Conservation (phyloP, 2,797 vertebrate genomes). For the Mycteria americana region DNA sequence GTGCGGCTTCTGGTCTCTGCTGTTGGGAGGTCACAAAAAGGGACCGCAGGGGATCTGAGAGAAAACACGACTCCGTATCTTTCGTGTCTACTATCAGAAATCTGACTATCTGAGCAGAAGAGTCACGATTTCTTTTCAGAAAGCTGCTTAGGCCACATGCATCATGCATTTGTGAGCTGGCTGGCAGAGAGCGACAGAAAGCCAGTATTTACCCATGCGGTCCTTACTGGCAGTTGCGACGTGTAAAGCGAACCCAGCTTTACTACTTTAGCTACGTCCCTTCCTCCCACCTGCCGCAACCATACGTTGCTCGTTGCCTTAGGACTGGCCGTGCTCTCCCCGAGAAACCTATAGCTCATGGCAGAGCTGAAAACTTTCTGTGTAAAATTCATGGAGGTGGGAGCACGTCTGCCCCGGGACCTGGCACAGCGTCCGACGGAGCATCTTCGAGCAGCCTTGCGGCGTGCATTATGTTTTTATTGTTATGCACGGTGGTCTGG, state of each 20-base stretch:
- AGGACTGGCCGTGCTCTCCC: background rate
- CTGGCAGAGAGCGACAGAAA: background rate
- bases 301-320: background rate
- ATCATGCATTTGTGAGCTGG: background rate
- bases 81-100: background rate
- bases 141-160: background rate
- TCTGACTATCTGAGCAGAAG: background rate
- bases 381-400: background rate
- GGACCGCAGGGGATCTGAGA: background rate
- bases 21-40: background rate
- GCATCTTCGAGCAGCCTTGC: background rate
- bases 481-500: background rate
- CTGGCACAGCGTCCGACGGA: rapidly evolving
- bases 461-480: rapidly evolving
- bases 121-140: background rate
- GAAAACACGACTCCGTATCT: rapidly evolving
- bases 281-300: background rate
- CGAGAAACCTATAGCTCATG: background rate
- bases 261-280: background rate
- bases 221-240: background rate
- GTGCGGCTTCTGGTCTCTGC: background rate
- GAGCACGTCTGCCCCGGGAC: background rate
- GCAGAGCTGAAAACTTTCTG: background rate
- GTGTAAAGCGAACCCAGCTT: too few species aligned
- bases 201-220: background rate